Base-by-base conservation (phyloP, 2,888 invertebrate species). In the Callyntrura sp. region DNA sequence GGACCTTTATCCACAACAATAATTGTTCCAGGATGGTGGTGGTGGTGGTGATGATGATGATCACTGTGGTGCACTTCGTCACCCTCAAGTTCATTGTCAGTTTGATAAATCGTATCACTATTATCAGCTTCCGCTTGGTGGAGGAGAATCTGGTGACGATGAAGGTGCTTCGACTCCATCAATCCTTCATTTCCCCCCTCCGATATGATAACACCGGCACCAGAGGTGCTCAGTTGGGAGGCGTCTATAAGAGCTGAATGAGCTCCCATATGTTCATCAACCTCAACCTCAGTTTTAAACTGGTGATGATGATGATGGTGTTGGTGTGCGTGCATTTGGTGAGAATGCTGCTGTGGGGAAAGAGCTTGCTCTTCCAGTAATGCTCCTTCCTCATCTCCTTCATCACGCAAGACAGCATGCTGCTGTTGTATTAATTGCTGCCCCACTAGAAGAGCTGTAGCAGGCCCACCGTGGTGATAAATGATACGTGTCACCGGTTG, bases 401-500 rank as follows among this genome's bases (percentile, higher is more conserved):
- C 90, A 11, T 55, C 82, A 2, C 23, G 76, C 11, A 84, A 70
- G 12, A 73, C 65, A 20, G 45, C 6, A 51, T 84, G 88, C 2
- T 83, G 79, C 51, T 90, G 85, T 28, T 81, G 79, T 6, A 82
- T 79, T 14, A 82, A 12, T 55, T 85, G 85, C 45, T 85, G 90
- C 0, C 84, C 83, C 4, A 88, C 84, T 23, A 88, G 83, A 8
- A 83, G 88, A 0, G 86, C 78, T 25, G 87, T 35, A 62, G 85
- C 45, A 20, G 35, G 25, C n/a, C 57, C 84, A 20, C 82, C 83
- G 43, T 90, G 90, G 35, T 90, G 90, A 55, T 90, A 90, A 62
- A 90, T 83, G 62, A 90, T 90, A 55, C 90, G 90, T 11, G 90
- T 90, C 60, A 88, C 88, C 14, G 88, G 88, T 78, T 88, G 88